These are phyloP conservation scores for Manis pentadactyla DNA, from an alignment of 2,797 vertebrate genomes.

Conservation along the genomic window DNA sequence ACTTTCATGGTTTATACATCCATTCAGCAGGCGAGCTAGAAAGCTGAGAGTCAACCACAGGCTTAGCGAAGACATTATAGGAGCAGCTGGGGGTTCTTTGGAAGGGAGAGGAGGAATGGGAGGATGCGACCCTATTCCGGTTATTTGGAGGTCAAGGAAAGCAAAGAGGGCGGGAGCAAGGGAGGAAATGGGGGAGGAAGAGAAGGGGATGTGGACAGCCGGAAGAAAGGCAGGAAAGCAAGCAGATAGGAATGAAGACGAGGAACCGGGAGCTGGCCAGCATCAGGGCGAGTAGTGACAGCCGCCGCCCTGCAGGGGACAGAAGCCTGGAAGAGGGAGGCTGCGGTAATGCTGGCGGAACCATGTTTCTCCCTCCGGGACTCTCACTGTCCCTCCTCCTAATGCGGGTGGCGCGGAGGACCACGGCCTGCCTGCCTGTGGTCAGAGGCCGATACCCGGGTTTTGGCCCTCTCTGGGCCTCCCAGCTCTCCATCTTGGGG, in stretches of 20 bases:
- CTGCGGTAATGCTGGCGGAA: neutral
- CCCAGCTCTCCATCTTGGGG: neutral
- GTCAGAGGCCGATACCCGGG: neutral
- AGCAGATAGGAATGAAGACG: neutral
- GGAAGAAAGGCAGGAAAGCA: neutral
- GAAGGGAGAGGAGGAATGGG: neutral
- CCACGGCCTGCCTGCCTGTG: neutral
- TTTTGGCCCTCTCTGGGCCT: neutral
- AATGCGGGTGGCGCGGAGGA: neutral
- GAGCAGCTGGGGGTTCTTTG: neutral
- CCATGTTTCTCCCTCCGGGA: neutral
- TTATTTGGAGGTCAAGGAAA: neutral
- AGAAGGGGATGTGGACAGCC: neutral
- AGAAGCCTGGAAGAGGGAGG: neutral
- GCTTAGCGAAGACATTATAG: neutral
- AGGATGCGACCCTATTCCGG: neutral
- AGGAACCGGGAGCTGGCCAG: neutral
- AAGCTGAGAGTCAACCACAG: neutral
- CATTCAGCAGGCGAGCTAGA: neutral
- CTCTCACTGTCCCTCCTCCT: neutral
- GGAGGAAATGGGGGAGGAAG: neutral
- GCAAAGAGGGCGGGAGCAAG: neutral
- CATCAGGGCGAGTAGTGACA: neutral
- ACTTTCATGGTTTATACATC: conserved; percentile 12
- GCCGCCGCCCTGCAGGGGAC: neutral